phyloP scores from a whole-genome alignment of 2,797 vertebrate genomes.

The Pipistrellus pygmaeus region DNA sequence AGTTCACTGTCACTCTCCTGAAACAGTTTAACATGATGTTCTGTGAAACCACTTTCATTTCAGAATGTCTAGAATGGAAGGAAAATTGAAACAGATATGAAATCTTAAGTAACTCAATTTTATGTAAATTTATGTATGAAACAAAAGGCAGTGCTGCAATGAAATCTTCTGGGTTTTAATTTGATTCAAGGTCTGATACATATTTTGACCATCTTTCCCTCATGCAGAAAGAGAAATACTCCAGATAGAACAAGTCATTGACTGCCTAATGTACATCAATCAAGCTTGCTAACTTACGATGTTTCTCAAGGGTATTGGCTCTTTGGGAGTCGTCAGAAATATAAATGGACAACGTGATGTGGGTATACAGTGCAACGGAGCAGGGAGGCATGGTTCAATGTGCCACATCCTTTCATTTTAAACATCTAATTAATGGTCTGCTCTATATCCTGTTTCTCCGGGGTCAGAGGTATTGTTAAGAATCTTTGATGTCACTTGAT shows the following conservation, averaged over 20 bases:
- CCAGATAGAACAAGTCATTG: constrained; percentile 66
- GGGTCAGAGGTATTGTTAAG: constrained; percentile 76
- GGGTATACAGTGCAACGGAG: constrained; percentile 68
- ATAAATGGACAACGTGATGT: constrained; percentile 57
- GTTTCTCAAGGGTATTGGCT: constrained; percentile 52
- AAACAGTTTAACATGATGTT: constrained; percentile 75
- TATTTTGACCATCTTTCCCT: constrained; percentile 77
- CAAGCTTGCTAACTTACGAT: constrained; percentile 67
- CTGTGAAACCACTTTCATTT: constrained; percentile 69
- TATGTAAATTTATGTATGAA: constrained; percentile 81
- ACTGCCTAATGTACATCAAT: constrained; percentile 65
- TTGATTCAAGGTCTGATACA: constrained; percentile 78
- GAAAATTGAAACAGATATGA: constrained; percentile 82
- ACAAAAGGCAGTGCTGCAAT: constrained; percentile 61
- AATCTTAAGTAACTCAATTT: constrained; percentile 74
- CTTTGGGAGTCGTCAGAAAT: constrained; percentile 62
- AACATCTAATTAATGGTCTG: constrained; percentile 79
- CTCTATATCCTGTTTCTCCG: constrained; percentile 71
- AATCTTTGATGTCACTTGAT: constrained; percentile 54
- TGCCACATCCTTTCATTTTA: constrained; percentile 68
- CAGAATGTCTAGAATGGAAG: constrained; percentile 72
- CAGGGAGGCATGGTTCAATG: constrained; percentile 44
- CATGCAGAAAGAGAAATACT: constrained; percentile 48
- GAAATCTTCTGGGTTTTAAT: constrained; percentile 76
- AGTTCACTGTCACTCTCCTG: constrained; percentile 52